These are phyloP conservation scores for Basileuterus tristriatus DNA, from an alignment of 2,797 vertebrate genomes.

Conservation along the genomic window DNA sequence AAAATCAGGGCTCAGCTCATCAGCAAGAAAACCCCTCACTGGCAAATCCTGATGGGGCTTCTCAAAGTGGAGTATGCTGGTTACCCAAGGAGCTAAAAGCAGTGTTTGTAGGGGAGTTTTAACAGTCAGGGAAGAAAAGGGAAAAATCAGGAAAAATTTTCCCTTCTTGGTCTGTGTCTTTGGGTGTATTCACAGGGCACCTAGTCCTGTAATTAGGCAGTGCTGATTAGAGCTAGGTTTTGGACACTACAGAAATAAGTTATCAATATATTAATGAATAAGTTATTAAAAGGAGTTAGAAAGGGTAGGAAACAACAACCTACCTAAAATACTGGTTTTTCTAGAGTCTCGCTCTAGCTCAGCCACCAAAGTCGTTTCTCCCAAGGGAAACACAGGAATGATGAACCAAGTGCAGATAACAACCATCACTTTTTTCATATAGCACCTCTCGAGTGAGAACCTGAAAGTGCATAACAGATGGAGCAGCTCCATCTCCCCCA, in stretches of 20 bases:
- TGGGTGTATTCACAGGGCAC: conserved; percentile 14
- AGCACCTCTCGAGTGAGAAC: conserved; percentile 48
- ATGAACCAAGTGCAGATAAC: not conserved
- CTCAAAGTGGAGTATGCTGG: not conserved
- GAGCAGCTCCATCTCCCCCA: conserved; percentile 43
- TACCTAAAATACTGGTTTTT: not conserved
- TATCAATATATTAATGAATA: not conserved
- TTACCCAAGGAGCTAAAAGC: not conserved
- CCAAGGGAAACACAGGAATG: not conserved
- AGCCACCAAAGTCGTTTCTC: not conserved
- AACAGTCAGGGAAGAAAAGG: not conserved
- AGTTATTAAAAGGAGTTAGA: conserved; percentile 6
- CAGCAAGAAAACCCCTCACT: not conserved
- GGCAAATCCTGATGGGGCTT: not conserved
- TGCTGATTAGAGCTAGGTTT: conserved; percentile 1
- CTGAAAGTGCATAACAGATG: conserved; percentile 50
- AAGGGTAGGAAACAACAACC: not conserved
- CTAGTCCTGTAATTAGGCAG: not conserved
- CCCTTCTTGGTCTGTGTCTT: not conserved
- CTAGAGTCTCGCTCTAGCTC: not conserved
- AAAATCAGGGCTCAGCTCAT: not conserved
- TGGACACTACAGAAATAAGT: conserved; percentile 17
- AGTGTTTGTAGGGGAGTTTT: not conserved
- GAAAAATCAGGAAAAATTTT: not conserved
- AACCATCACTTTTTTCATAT: not conserved